Percentiles rank a stretch among this genome's conserved stretches.
These are phyloP conservation scores for Chaetorhynchus papuensis DNA, from an alignment of 2,113 vertebrate genomes.

Conservation along the genomic window DNA sequence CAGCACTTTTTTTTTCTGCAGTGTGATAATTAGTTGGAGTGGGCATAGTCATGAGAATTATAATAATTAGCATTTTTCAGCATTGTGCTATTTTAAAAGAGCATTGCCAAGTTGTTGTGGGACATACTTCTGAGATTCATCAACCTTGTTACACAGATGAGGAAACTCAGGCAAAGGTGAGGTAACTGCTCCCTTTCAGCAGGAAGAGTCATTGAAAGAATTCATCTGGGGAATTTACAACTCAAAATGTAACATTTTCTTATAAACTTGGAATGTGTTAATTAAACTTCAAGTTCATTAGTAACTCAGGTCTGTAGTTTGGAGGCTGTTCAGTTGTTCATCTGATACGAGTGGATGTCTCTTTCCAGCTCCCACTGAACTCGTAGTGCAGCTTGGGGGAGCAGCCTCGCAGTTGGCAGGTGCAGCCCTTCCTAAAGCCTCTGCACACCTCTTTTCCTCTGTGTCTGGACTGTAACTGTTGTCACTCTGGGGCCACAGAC, in stretches of 20 bases:
- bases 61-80: neutral
- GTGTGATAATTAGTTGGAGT: neutral
- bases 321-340: neutral
- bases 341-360: neutral
- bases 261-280: neutral
- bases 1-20: neutral
- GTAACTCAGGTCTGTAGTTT: neutral
- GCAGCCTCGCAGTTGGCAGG: fast-evolving
- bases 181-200: neutral
- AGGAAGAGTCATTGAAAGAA: neutral
- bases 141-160: neutral
- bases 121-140: neutral
- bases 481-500: neutral
- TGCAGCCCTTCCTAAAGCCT: neutral
- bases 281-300: neutral
- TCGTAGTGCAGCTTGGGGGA: neutral
- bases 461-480: neutral
- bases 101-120: neutral
- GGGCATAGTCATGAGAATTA: neutral
- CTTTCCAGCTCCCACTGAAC: neutral
- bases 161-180: neutral
- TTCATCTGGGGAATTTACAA: neutral
- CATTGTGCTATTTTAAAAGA: neutral
- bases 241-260: neutral
- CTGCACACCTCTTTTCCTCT: neutral